Percentiles rank a stretch among this genome's conserved stretches.
These are phyloP conservation scores for Drosophila ercepeae DNA, from an alignment of 1,140 invertebrate species.

Conservation along the genomic window DNA sequence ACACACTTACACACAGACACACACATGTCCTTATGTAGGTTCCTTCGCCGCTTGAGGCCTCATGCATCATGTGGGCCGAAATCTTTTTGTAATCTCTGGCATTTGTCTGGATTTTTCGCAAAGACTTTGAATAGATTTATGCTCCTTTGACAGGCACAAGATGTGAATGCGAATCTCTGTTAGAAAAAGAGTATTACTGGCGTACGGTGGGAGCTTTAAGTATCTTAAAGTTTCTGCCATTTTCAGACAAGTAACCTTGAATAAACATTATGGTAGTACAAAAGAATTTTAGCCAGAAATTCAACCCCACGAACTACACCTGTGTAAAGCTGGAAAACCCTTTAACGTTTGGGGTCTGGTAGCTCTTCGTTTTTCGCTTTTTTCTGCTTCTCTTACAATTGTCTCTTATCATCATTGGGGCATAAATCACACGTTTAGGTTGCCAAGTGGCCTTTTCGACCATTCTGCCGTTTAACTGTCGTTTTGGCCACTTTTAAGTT, in stretches of 20 bases:
- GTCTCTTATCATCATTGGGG: conserved; percentile 58
- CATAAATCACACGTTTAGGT: conserved; percentile 71
- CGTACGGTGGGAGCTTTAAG: conserved; percentile 55
- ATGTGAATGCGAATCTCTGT: conserved; percentile 62
- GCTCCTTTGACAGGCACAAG: conserved; percentile 77
- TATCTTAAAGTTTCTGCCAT: conserved; percentile 64
- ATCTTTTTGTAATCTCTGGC: conserved; percentile 82
- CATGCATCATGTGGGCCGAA: conserved; percentile 79
- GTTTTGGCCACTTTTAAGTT: conserved; percentile 49
- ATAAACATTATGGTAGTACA: conserved; percentile 1
- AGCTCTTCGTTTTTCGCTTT: not conserved
- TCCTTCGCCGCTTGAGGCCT: conserved; percentile 31
- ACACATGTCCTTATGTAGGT: not conserved
- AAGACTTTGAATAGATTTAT: conserved; percentile 82
- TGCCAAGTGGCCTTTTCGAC: conserved; percentile 63
- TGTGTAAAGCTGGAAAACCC: not conserved
- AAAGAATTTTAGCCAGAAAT: not conserved
- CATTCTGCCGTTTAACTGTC: conserved; percentile 57
- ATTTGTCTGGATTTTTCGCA: conserved; percentile 81
- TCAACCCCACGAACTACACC: not conserved
- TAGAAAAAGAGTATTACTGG: conserved; percentile 16
- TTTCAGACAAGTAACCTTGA: conserved; percentile 36
- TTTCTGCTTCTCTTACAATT: conserved; percentile 2
- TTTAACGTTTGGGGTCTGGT: conserved; percentile 3
- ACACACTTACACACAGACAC: conserved; percentile 6